phyloP scores from a whole-genome alignment of 1,140 invertebrate species.

The Chymomyza costata region DNA sequence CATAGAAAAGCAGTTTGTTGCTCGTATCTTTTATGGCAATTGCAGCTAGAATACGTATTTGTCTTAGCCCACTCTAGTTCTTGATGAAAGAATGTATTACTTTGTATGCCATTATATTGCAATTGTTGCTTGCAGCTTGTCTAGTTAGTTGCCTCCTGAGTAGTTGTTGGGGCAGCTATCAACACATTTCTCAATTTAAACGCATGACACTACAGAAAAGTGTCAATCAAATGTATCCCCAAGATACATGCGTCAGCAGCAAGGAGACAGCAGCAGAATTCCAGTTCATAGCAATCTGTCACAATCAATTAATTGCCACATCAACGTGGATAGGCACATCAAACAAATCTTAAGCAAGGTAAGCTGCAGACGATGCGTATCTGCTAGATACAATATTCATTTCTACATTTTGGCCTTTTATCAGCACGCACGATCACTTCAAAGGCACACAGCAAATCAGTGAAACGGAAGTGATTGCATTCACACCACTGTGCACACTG shows the following conservation, averaged over 20 bases:
- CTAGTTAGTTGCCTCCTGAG: slow-evolving; percentile 1
- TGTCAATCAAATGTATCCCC: slow-evolving; percentile 44
- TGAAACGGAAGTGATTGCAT: slow-evolving; percentile 69
- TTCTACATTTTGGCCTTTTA: slow-evolving; percentile 55
- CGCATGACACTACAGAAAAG: slow-evolving; percentile 62
- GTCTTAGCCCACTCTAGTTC: too few relatives aligned
- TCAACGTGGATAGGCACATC: slow-evolving; percentile 61
- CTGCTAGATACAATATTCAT: slow-evolving; percentile 27
- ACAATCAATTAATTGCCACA: slow-evolving; percentile 67
- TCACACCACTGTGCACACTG: slow-evolving; percentile 50
- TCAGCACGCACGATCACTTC: slow-evolving; percentile 69
- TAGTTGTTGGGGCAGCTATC: too few relatives aligned
- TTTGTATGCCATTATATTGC: slow-evolving; percentile 41
- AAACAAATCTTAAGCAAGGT: slow-evolving; percentile 40
- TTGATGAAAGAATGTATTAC: slow-evolving; percentile 40
- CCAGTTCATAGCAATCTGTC: slow-evolving; percentile 58
- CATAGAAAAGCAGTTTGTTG: background rate
- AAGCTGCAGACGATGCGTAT: slow-evolving; percentile 16
- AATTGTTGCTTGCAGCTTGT: slow-evolving; percentile 7
- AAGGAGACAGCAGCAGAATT: slow-evolving; percentile 7
- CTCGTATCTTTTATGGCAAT: slow-evolving; percentile 16
- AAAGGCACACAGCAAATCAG: slow-evolving; percentile 38
- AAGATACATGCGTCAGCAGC: slow-evolving; percentile 16
- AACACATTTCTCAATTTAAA: slow-evolving; percentile 62
- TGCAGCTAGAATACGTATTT: slow-evolving; percentile 4